These are phyloP conservation scores for Cherax destructor DNA, from an alignment of 1,140 invertebrate species.

Conservation along the genomic window DNA sequence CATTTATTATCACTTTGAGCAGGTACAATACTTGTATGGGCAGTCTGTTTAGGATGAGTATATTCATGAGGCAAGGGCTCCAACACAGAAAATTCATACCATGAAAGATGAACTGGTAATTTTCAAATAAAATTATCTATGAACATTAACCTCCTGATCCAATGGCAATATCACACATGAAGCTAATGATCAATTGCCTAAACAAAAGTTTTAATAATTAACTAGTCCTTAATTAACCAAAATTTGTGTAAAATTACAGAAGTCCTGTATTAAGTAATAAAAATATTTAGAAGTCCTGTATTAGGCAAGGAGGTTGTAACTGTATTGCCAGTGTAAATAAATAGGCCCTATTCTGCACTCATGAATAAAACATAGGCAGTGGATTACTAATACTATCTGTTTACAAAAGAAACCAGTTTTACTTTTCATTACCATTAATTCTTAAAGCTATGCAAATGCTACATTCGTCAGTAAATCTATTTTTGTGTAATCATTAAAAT, in stretches of 20 bases:
- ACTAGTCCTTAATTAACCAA: too few relatives aligned
- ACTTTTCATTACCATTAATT: not conserved
- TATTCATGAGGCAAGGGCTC: not conserved
- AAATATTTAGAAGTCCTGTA: too few relatives aligned
- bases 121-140: not conserved
- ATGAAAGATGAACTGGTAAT: not conserved
- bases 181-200: too few relatives aligned
- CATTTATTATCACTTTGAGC: slow-evolving; percentile 7
- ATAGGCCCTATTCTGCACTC: too few relatives aligned
- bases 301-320: too few relatives aligned
- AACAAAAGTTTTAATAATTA: too few relatives aligned
- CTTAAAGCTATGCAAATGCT: not conserved
- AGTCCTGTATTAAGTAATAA: too few relatives aligned
- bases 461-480: not conserved
- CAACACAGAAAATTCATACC: not conserved
- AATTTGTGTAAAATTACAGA: too few relatives aligned
- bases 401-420: not conserved
- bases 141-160: not conserved
- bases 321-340: too few relatives aligned
- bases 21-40: slow-evolving; percentile 3
- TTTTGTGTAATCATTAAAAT: not conserved
- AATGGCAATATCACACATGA: not conserved
- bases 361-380: not conserved
- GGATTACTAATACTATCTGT: not conserved
- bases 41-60: not conserved